phyloP scores from a whole-genome alignment of 2,797 vertebrate genomes.

The Eurystomus glaucurus region DNA sequence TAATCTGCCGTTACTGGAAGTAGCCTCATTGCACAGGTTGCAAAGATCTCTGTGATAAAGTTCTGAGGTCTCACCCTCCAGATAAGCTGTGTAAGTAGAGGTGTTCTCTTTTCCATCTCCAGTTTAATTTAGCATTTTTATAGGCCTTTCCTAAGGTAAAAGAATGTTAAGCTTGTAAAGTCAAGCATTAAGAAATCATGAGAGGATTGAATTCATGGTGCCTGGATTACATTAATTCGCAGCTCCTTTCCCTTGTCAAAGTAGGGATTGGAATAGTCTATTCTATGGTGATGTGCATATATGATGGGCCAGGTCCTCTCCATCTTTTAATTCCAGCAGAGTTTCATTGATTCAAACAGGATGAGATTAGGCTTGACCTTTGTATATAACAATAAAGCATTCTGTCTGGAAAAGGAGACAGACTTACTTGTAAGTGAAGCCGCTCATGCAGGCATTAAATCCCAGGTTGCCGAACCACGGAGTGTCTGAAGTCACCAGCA shows the following conservation, averaged over 20 bases:
- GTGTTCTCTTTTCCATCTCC: neutral
- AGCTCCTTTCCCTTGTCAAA: neutral
- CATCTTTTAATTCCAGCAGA: neutral
- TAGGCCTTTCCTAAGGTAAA: neutral
- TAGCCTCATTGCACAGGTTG: neutral
- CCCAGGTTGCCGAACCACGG: neutral
- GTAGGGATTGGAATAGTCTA: neutral
- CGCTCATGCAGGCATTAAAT: neutral
- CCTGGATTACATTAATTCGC: neutral
- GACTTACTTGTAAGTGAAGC: neutral
- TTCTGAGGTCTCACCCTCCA: neutral
- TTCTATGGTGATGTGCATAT: neutral
- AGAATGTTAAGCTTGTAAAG: neutral
- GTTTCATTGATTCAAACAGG: neutral
- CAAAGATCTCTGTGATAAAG: slow-evolving; percentile 7
- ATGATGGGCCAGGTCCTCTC: neutral
- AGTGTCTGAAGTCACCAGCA: neutral
- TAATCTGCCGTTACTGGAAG: neutral
- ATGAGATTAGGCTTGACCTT: neutral
- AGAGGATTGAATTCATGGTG: neutral
- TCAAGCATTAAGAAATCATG: neutral
- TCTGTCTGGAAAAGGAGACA: neutral
- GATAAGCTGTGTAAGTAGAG: neutral
- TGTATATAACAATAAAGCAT: neutral
- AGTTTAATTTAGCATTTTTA: neutral